Evolutionary conservation across 2,888 invertebrate species (phyloP).

Genomic region (Calliopum simillimum): DNA sequence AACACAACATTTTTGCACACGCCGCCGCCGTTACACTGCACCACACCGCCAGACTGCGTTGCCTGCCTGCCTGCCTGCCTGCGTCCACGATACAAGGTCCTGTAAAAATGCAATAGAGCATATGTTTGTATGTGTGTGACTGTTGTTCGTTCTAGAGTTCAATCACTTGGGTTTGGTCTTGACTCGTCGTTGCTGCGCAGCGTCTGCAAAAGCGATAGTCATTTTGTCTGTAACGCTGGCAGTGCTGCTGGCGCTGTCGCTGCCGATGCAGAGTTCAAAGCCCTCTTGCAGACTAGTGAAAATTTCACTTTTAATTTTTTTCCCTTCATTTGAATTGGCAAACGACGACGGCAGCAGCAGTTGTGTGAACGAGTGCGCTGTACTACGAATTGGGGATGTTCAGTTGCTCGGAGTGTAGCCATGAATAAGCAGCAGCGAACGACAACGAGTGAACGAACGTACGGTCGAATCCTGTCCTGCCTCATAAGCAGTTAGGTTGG

Average conservation of each 20-base stretch:
- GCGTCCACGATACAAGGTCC: constrained; percentile 37
- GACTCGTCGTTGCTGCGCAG: constrained; percentile 52
- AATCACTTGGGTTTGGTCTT: constrained; percentile 55
- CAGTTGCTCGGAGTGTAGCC: constrained; percentile 9
- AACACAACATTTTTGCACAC: constrained; percentile 56
- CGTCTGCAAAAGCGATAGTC: constrained; percentile 37
- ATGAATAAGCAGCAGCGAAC: constrained; percentile 8
- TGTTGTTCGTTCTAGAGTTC: constrained; percentile 30
- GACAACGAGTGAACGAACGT: constrained; percentile 12
- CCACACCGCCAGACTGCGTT: constrained; percentile 22
- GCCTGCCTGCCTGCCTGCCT: too few relatives aligned
- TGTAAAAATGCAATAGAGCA: constrained; percentile 23
- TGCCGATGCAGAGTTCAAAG: constrained; percentile 57
- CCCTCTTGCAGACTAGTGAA: constrained; percentile 50
- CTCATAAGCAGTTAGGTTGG: constrained; percentile 19
- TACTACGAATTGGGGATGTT: constrained; percentile 1
- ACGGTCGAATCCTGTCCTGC: constrained; percentile 18
- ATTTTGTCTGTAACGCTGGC: constrained; percentile 17
- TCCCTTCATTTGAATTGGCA: constrained; percentile 51
- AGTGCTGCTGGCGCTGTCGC: constrained; percentile 25
- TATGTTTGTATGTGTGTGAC: constrained; percentile 22
- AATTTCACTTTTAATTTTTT: constrained; percentile 68
- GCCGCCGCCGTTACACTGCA: constrained; percentile 26
- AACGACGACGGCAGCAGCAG: constrained; percentile 25
- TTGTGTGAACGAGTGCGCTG: neutral